Base-by-base conservation (phyloP, 2,888 invertebrate genomes). In the Meteorus colon region DNA sequence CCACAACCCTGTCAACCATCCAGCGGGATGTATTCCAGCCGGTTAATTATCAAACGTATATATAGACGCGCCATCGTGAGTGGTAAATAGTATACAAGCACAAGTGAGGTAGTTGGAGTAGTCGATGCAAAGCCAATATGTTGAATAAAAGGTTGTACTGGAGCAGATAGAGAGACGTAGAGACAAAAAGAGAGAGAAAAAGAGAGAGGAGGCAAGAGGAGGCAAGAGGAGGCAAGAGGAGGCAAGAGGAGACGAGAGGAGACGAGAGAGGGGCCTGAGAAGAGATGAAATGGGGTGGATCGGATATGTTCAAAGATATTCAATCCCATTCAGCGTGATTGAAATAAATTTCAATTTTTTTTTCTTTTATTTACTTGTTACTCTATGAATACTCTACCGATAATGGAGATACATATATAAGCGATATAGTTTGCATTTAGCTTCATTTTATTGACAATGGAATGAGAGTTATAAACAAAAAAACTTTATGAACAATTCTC, bases 31-130 rank as follows among this genome's bases (percentile, higher is more conserved):
- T 60, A 66, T 82, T 84, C 83, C 84, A 81, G 79, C 82, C 81
- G 84, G 85, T 86, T 86, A 86, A 86, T 86, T 86, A 86, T 86
- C 85, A 85, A 86, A 85, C 72, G 51, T 70, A 69, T 67, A 75
- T 27, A 55, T 55, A 62, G 73, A 70, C 8, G 10, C 19, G n/a
- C 67, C 67, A 66, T 74, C 48, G 66, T 68, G 41, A 67, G 41
- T 59, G 66, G 72, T 76, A 41, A 48, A 67, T 67, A 48, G 29
- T 65, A 55, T 8, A 55, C 19, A 51, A n/a, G 66, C 55, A 55
- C 34, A 31, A 66, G 66, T 55, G 73, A 55, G 59, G 66, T 66
- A 72, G 41, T 41, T 55, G 19, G 19, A 19, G 55, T 55, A 24
- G 19, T 55, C 55, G 55, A 70, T 62, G 63, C 68, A 70, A 69